Percentiles rank a stretch among this genome's conserved stretches.
phyloP scores from a whole-genome alignment of 2,888 invertebrate species.

The Melipona bicolor region DNA sequence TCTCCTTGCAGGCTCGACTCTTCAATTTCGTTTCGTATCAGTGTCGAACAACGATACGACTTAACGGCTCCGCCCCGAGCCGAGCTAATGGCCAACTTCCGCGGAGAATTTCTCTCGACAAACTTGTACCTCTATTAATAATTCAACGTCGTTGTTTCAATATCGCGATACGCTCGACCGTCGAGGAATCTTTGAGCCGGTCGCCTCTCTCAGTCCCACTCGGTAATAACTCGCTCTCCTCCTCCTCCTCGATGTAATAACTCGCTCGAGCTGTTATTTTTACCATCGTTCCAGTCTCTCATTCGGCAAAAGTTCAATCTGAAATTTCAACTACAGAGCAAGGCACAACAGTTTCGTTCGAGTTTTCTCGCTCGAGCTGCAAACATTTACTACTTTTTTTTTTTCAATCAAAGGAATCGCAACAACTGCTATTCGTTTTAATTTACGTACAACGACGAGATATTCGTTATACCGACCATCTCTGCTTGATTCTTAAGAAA shows the following conservation, averaged over 20 bases:
- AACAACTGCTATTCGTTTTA: too few species aligned
- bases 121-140: slow-evolving; percentile 33
- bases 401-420: too few species aligned
- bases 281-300: too few species aligned
- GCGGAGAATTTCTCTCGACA: slow-evolving; percentile 1
- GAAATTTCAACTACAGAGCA: too few species aligned
- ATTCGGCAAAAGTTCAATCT: too few species aligned
- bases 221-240: neutral
- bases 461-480: too few species aligned
- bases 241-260: neutral
- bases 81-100: slow-evolving; percentile 4
- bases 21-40: slow-evolving; percentile 25
- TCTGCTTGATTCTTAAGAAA: too few species aligned
- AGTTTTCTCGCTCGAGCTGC: too few species aligned
- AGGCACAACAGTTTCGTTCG: too few species aligned
- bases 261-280: too few species aligned
- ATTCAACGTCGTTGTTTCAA: slow-evolving; percentile 31
- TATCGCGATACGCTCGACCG: neutral
- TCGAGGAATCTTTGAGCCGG: neutral
- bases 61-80: neutral
- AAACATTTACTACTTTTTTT: too few species aligned
- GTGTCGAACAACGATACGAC: slow-evolving; percentile 3
- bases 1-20: slow-evolving; percentile 12
- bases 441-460: too few species aligned
- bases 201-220: neutral